Base-by-base conservation (phyloP, 2,113 vertebrate species). In the Tinamus guttatus region DNA sequence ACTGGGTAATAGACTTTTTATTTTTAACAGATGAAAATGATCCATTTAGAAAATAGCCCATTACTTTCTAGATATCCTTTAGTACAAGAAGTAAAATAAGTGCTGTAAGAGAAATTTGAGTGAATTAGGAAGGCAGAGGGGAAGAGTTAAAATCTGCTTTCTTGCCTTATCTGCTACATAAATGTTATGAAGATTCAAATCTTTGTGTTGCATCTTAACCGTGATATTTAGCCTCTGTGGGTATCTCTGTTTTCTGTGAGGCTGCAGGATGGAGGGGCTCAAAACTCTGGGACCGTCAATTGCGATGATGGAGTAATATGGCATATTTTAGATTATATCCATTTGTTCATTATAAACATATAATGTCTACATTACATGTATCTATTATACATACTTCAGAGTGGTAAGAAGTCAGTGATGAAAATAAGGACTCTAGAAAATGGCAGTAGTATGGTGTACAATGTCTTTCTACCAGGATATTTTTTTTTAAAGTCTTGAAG, bases 101-200 rank as follows among this genome's bases (percentile, higher is more conserved):
- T 76, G 90, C 25, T 27, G 69, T 43, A 93, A 88, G 21, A 62
- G 3, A 6, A 47, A 91, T 59, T 18, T 25, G 54, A 64, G 47
- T 47, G 38, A 81, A 73, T 64, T 76, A 71, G 34, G 25, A 38
- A 89, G 49, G 30, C 59, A 40, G 75, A 12, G 71, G 12, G 15
- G 30, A 78, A 58, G 22, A 64, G 38, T 25, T 81, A 67, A 93
- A 75, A 79, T 64, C 25, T 84, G 27, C 41, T 90, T 86, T 67
- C 1, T 0, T 75, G 40, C 3, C 25, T 86, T 75, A 13, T 49
- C 52, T 85, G 43, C 58, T 81, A 43, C n/a, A 15, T 43, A 86
- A 30, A 56, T 51, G 19, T 70, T 78, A 68, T 78, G 40, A 94
- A 65, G 27, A 68, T 45, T 80, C 34, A 36, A 52, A 47, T 80